Evolutionary conservation across 2,797 vertebrate species (phyloP).

Genomic region (Microtus obscurus): DNA sequence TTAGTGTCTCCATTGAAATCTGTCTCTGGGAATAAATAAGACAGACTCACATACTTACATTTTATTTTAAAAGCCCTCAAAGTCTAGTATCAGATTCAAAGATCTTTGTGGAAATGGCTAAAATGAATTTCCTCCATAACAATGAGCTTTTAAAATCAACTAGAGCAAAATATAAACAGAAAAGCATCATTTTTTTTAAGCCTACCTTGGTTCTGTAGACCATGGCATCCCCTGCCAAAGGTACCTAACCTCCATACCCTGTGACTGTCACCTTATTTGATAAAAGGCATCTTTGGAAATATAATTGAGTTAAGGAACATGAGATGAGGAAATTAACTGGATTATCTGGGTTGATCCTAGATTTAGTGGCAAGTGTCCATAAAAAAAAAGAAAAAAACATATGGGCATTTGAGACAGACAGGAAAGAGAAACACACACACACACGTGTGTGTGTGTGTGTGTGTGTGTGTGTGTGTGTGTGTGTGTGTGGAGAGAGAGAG

Average conservation of each 20-base stretch:
- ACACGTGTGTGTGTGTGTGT: too few species aligned
- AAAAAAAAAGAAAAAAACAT: not conserved
- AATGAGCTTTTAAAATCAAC: not conserved
- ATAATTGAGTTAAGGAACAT: not conserved
- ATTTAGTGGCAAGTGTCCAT: not conserved
- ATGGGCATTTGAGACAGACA: not conserved
- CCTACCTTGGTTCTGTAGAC: not conserved
- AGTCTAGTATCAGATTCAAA: conserved; percentile 5
- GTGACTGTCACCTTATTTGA: not conserved
- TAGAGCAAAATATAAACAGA: conserved; percentile 7
- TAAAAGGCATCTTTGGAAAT: not conserved
- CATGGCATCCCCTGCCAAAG: not conserved
- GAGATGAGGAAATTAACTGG: not conserved
- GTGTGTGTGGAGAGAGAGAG: too few species aligned
- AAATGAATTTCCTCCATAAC: not conserved
- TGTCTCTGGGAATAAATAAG: not conserved
- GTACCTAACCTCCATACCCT: not conserved
- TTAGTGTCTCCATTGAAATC: conserved; percentile 4
- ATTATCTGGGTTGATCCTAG: not conserved
- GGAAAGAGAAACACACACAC: not conserved
- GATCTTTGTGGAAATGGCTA: not conserved
- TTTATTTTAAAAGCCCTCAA: conserved; percentile 33
- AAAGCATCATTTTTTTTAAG: not conserved
- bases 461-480: too few species aligned
- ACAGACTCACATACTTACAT: not conserved